Percentiles rank a stretch among this genome's conserved stretches.
These are phyloP conservation scores for human DNA, from an alignment of 2,113 vertebrate species.

Conservation along the genomic window DNA sequence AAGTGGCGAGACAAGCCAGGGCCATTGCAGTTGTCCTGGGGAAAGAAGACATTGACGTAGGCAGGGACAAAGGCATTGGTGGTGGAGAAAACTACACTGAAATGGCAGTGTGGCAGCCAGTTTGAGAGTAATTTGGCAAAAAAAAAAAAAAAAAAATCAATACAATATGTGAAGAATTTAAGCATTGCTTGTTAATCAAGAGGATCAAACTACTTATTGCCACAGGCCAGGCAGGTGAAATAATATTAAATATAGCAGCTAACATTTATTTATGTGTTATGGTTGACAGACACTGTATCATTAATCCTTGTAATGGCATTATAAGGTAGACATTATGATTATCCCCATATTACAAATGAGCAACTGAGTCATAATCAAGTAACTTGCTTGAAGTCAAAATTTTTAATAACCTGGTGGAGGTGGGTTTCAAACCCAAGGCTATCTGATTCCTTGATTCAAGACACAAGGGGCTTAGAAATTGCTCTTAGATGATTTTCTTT, in stretches of 20 bases:
- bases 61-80: neutral
- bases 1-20: neutral
- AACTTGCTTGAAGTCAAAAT: constrained; percentile 38
- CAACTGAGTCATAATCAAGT: constrained; percentile 59
- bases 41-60: neutral
- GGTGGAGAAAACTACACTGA: neutral
- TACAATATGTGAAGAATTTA: neutral
- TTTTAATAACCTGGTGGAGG: neutral
- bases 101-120: neutral
- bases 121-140: neutral
- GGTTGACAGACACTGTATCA: constrained; percentile 46
- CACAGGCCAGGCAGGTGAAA: constrained; percentile 32
- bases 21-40: neutral
- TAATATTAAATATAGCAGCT: constrained; percentile 12
- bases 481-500: neutral
- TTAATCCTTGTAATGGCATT: constrained; percentile 43
- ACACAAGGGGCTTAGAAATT: neutral
- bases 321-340: constrained; percentile 46
- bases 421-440: neutral
- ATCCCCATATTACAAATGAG: constrained; percentile 60
- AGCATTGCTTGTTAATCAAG: constrained; percentile 33
- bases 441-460: neutral
- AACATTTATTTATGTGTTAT: constrained; percentile 9
- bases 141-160: neutral
- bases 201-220: constrained; percentile 21